Conservation (phyloP, 2,888 invertebrate genomes). For the Schizaphis graminum region DNA sequence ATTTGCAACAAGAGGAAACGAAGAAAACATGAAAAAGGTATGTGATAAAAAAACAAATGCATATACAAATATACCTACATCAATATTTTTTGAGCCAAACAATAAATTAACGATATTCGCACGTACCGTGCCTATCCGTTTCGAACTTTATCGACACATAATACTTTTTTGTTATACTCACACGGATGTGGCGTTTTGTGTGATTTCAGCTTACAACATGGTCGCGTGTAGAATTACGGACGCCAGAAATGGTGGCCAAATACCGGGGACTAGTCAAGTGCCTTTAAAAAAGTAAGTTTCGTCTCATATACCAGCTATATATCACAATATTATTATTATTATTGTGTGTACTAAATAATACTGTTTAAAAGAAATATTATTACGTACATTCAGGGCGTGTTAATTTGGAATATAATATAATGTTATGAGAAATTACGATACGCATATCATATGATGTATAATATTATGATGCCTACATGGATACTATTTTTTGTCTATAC, state of each 20-base stretch:
- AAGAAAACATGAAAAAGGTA: conserved; percentile 98
- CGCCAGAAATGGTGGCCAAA: conserved; percentile 85
- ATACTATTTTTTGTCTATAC: conserved; percentile 68
- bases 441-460: not conserved
- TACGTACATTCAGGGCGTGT: not conserved
- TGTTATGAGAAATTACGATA: not conserved
- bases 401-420: not conserved
- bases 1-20: conserved; percentile 97
- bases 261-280: conserved; percentile 93
- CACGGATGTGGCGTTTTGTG: not conserved
- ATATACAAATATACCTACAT: too few species aligned
- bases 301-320: not conserved
- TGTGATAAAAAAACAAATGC: not conserved
- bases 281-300: conserved; percentile 97
- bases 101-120: conserved; percentile 69
- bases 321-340: not conserved
- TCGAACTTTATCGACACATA: not conserved
- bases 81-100: too few species aligned
- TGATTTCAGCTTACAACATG: conserved; percentile 95
- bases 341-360: not conserved
- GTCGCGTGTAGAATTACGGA: conserved; percentile 97
- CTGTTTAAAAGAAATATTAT: not conserved
- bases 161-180: conserved; percentile 38
- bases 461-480: conserved; percentile 1
- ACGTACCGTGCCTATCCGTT: not conserved